phyloP scores from a whole-genome alignment of 2,113 vertebrate genomes.

The Notarius quadriscutis region DNA sequence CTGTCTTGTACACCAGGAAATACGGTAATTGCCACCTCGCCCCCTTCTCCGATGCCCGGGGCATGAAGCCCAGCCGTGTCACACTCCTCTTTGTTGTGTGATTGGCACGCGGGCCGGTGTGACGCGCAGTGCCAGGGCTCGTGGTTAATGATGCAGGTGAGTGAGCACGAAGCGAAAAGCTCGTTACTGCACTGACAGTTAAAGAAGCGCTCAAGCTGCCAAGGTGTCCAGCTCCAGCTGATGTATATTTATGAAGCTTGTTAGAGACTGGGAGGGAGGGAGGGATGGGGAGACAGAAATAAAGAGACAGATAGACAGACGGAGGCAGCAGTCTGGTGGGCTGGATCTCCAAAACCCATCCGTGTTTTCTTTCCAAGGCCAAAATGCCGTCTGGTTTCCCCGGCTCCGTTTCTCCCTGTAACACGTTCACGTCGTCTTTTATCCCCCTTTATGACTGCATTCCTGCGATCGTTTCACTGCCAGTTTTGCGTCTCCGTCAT shows the following conservation, averaged over 20 bases:
- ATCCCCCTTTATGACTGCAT: background rate
- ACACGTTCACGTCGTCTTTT: background rate
- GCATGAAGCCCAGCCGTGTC: conserved; percentile 22
- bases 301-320: conserved; percentile 6
- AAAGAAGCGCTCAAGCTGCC: conserved; percentile 52
- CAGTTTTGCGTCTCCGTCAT: background rate
- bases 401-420: background rate
- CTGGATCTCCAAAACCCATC: background rate
- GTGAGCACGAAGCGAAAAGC: conserved; percentile 41
- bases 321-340: background rate
- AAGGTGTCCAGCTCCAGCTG: conserved; percentile 49
- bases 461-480: background rate
- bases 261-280: conserved; percentile 36
- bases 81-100: conserved; percentile 50
- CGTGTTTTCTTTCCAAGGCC: background rate
- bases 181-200: conserved; percentile 56
- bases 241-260: conserved; percentile 61
- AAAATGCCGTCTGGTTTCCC: background rate
- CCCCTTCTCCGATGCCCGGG: conserved; percentile 21
- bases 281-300: background rate
- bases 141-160: conserved; percentile 56
- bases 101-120: conserved; percentile 48
- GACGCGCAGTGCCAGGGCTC: conserved; percentile 45
- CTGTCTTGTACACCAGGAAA: background rate
- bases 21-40: conserved; percentile 26